Evolutionary conservation across 1,140 invertebrate species (phyloP).

Genomic region (Adelges cooleyi): DNA sequence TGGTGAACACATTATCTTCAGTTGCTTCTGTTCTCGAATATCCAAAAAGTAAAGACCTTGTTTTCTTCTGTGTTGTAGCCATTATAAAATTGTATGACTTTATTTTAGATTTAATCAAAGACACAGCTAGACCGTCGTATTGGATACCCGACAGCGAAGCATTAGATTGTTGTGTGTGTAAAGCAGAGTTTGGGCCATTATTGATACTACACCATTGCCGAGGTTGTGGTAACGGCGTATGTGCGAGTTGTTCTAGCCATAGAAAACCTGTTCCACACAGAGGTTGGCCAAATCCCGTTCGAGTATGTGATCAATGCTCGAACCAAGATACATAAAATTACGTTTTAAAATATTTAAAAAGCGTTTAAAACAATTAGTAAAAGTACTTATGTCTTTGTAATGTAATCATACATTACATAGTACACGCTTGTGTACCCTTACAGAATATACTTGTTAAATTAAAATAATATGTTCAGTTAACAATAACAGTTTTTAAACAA

Average conservation of each 20-base stretch:
- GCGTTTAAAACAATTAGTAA: too few relatives aligned
- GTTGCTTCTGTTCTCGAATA: slow-evolving; percentile 47
- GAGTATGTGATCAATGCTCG: slow-evolving; percentile 54
- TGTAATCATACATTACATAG: too few relatives aligned
- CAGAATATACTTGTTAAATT: too few relatives aligned
- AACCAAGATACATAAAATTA: slow-evolving; percentile 33
- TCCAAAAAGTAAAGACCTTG: slow-evolving; percentile 41
- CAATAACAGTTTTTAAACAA: too few relatives aligned
- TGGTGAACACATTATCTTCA: slow-evolving; percentile 48
- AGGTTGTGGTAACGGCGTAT: slow-evolving; percentile 57
- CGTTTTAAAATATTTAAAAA: not conserved
- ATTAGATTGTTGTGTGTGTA: slow-evolving; percentile 53
- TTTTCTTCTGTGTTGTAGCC: not conserved
- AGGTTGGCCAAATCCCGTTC: slow-evolving; percentile 56
- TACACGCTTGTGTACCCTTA: too few relatives aligned
- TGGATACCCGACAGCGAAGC: slow-evolving; percentile 68
- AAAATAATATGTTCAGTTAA: too few relatives aligned
- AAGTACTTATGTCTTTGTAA: too few relatives aligned
- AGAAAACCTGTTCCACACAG: slow-evolving; percentile 51
- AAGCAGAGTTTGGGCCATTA: slow-evolving; percentile 35
- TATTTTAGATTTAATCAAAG: slow-evolving; percentile 56
- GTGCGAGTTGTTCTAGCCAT: slow-evolving; percentile 51
- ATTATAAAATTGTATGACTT: slow-evolving; percentile 9
- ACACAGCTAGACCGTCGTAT: slow-evolving; percentile 63
- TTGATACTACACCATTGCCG: slow-evolving; percentile 60